Evolutionary conservation across 1,140 invertebrate genomes (phyloP).

Genomic region (Drosophila orena): DNA sequence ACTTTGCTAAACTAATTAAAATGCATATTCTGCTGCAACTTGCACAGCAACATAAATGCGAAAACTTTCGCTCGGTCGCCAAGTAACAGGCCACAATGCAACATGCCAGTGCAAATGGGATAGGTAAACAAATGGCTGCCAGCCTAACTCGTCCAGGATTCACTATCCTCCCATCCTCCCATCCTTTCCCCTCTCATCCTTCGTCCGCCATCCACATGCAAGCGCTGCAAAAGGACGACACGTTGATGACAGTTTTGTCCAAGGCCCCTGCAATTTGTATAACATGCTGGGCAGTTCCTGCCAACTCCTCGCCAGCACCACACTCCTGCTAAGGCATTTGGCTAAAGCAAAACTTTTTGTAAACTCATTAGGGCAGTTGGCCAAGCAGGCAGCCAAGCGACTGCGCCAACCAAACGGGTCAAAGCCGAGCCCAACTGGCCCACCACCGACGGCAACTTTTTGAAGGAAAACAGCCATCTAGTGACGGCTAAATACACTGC

Average conservation of each 20-base stretch:
- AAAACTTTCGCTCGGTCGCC: constrained; percentile 71
- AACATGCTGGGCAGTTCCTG: constrained; percentile 73
- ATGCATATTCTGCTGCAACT: constrained; percentile 68
- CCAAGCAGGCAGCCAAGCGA: constrained; percentile 71
- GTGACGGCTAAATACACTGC: constrained; percentile 13
- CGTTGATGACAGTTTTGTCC: constrained; percentile 77
- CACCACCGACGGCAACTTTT: constrained; percentile 47
- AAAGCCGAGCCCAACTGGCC: constrained; percentile 14
- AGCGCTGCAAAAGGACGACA: constrained; percentile 39
- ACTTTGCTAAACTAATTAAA: constrained; percentile 82
- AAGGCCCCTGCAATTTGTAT: constrained; percentile 71
- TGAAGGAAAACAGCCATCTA: constrained; percentile 61
- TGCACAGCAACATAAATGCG: constrained; percentile 69
- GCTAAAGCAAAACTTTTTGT: constrained; percentile 80
- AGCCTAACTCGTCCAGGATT: constrained; percentile 22
- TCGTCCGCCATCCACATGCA: constrained; percentile 26
- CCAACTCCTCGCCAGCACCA: constrained; percentile 26
- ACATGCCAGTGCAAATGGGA: constrained; percentile 46
- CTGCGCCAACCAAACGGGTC: constrained; percentile 63
- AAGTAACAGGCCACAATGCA: constrained; percentile 65
- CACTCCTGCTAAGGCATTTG: constrained; percentile 40
- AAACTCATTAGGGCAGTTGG: constrained; percentile 81
- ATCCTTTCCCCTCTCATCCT: not conserved
- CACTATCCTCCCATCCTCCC: not conserved
- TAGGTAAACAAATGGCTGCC: constrained; percentile 70